Evolutionary conservation across 1,140 invertebrate genomes (phyloP), one percentile per base, ranked within the genome.

Genomic region (Centruroides vittatus): DNA sequence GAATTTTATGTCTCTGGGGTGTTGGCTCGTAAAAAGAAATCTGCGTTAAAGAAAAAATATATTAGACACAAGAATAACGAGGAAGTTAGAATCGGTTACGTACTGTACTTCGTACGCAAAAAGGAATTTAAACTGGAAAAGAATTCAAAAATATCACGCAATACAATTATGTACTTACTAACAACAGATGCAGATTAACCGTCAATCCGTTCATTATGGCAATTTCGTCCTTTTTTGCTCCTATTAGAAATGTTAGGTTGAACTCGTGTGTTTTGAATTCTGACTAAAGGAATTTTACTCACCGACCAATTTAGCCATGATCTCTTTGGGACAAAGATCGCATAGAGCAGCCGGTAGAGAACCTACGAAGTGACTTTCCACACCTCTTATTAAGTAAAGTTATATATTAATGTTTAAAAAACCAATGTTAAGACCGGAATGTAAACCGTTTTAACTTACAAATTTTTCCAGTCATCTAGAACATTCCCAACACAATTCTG

Each of bases 1-100:
- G 64, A 55, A 83, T 79, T 68, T 83, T 83, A 66, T 77, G 72
- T 60, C 80, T 70, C 51, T 67, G 66, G 60, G 65, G 57, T 4
- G 75, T 79, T 57, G 82, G 82, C 63, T 73, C 68, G 66, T 83
- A 83, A 69, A 84, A 84, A 6, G 78, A 73, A 47, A 73, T 67
- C 76, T 77, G 66, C 12, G 70, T 49, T 50, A 35, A 47, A 58
- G 23, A 64, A 60, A 57, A 64, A 4, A 49, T 35, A 3, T 13
- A 41, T 48, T 35, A 50, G 47, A 2, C 23, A 23, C 23, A 8
- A 41, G 41, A 41, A 8, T 6, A 41, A 41, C 3, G 41, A 5
- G 41, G 41, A 41, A 6, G 41, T 6, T 8, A 41, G 3, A 41
- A 6, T 8, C 41, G 3, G 41, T 41, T 41, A 41, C 0, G 41